These are phyloP conservation scores for Byasa hedistus DNA, from an alignment of 2,888 invertebrate species.

Conservation along the genomic window DNA sequence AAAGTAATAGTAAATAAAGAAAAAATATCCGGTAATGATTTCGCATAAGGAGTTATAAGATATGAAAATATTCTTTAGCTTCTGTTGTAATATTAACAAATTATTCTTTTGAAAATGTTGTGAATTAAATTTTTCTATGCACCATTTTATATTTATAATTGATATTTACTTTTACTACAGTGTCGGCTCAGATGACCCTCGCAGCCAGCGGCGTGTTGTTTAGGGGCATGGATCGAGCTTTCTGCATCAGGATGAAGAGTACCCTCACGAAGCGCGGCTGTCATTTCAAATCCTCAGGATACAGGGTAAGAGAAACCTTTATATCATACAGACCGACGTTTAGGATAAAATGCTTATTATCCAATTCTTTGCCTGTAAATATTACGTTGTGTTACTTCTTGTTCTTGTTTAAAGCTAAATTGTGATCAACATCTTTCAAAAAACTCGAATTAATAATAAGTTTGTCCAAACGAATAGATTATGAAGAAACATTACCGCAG, in stretches of 20 bases:
- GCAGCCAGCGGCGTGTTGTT: constrained; percentile 84
- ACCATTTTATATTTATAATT: neutral
- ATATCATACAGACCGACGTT: neutral
- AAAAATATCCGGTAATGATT: too few relatives aligned
- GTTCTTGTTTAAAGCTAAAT: too few relatives aligned
- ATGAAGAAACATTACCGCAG: constrained; percentile 23
- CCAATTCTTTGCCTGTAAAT: too few relatives aligned
- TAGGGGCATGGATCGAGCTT: constrained; percentile 93
- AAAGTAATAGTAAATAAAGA: too few relatives aligned
- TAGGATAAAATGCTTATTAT: neutral
- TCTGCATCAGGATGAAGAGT: constrained; percentile 98
- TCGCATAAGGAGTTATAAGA: too few relatives aligned
- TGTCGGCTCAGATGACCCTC: constrained; percentile 91
- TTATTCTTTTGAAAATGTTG: too few relatives aligned
- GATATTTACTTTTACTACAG: constrained; percentile 68
- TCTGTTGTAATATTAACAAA: too few relatives aligned
- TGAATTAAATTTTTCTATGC: too few relatives aligned
- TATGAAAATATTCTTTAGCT: too few relatives aligned
- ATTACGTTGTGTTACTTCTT: neutral
- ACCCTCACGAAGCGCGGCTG: constrained; percentile 98
- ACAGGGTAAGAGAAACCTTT: constrained; percentile 85
- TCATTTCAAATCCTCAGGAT: constrained; percentile 97
- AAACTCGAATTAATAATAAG: neutral
- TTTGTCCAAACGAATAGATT: neutral
- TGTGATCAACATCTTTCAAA: too few relatives aligned